phyloP scores from a whole-genome alignment of 2,888 invertebrate genomes.

The Altica lythri region DNA sequence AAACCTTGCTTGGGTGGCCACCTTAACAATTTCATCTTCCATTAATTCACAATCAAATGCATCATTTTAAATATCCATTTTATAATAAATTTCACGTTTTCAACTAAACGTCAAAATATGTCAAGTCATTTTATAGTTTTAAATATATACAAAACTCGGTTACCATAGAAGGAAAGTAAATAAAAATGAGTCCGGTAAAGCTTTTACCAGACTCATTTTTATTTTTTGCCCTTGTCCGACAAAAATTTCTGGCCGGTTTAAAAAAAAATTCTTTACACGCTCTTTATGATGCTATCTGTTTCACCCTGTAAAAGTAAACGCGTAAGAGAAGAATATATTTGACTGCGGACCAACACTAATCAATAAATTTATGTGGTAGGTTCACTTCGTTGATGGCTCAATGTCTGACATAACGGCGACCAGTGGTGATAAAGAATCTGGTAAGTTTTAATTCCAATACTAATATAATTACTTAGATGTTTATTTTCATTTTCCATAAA shows the following conservation, averaged over 20 bases:
- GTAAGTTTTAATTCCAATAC: constrained; percentile 37
- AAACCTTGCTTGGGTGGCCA: too few species aligned
- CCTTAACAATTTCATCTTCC: too few species aligned
- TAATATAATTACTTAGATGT: constrained; percentile 1
- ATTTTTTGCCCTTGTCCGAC: not conserved
- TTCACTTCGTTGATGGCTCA: constrained; percentile 68
- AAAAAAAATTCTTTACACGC: not conserved
- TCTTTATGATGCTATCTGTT: not conserved
- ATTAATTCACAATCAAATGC: too few species aligned
- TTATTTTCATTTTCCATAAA: constrained; percentile 16
- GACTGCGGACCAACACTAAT: constrained; percentile 40
- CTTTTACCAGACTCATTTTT: too few species aligned
- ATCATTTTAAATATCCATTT: too few species aligned
- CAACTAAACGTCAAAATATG: too few species aligned
- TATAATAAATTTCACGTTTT: too few species aligned
- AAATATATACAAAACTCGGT: too few species aligned
- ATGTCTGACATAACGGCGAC: constrained; percentile 57
- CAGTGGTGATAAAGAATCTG: constrained; percentile 41
- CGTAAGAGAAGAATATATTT: not conserved
- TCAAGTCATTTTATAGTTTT: too few species aligned
- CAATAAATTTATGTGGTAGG: constrained; percentile 60
- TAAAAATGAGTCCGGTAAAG: too few species aligned
- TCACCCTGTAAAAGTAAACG: constrained; percentile 2
- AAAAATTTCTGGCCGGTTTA: too few species aligned
- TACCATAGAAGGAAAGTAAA: too few species aligned